Evolutionary conservation across 2,113 vertebrate genomes (phyloP).

Genomic region (Archilochus colubris): DNA sequence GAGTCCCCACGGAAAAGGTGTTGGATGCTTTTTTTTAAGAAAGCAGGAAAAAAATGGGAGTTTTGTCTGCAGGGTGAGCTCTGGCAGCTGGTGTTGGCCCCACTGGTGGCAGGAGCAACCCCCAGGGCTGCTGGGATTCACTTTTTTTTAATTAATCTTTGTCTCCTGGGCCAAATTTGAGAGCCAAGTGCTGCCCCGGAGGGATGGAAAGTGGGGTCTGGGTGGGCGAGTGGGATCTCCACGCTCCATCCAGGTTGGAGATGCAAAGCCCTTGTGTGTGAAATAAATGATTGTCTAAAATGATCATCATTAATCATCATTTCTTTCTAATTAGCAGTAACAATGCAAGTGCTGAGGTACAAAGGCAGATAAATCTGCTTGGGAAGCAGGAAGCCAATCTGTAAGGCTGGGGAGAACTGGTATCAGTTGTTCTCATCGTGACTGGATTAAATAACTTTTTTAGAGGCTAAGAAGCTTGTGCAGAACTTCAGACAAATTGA

Average conservation of each 20-base stretch:
- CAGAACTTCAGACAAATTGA: not conserved
- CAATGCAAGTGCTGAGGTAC: not conserved
- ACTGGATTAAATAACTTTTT: not conserved
- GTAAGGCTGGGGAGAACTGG: not conserved
- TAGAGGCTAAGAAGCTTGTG: not conserved
- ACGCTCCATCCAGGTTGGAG: accelerated
- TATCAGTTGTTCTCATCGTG: not conserved
- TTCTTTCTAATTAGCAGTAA: not conserved
- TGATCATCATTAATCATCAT: too few species aligned
- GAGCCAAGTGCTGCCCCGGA: not conserved
- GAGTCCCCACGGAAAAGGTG: accelerated
- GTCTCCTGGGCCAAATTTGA: not conserved
- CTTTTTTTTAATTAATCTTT: not conserved
- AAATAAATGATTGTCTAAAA: not conserved
- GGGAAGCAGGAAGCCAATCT: not conserved
- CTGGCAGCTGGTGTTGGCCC: not conserved
- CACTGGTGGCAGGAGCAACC: accelerated
- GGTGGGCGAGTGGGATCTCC: not conserved
- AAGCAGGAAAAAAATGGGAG: accelerated
- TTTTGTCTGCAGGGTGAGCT: not conserved
- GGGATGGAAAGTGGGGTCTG: not conserved
- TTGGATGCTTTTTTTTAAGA: not conserved
- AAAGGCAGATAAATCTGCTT: not conserved
- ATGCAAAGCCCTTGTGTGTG: not conserved
- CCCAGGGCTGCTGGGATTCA: not conserved